Conservation (phyloP, 2,113 vertebrate species). For the Myrmophylax atrothorax region DNA sequence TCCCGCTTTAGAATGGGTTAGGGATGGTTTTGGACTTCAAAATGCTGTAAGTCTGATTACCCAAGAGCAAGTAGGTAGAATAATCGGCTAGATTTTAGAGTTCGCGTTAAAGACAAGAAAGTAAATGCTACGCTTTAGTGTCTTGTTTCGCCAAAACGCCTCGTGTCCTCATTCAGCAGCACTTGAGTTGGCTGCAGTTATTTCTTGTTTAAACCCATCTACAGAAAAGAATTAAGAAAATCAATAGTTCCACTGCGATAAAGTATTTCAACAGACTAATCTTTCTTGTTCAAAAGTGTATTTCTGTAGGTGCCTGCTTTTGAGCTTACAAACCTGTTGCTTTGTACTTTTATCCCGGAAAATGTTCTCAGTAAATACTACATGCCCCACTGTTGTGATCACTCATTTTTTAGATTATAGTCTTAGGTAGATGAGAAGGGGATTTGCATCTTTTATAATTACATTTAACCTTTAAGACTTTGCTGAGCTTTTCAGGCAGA, state of each 20-base stretch:
- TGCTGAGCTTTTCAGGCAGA: neutral
- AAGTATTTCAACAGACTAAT: neutral
- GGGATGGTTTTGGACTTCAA: neutral
- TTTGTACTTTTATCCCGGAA: neutral
- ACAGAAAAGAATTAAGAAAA: neutral
- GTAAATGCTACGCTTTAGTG: neutral
- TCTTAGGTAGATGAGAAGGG: neutral
- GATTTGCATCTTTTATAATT: neutral
- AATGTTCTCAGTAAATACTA: neutral
- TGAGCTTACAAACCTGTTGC: constrained; percentile 33
- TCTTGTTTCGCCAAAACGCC: neutral
- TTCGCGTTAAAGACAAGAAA: neutral
- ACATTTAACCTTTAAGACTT: neutral
- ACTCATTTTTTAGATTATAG: neutral
- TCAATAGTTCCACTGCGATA: neutral
- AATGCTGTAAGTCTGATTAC: neutral
- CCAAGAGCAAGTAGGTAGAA: too few species aligned
- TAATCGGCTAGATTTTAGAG: neutral
- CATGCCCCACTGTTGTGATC: neutral
- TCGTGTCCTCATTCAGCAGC: neutral
- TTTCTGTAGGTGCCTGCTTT: neutral
- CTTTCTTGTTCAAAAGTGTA: neutral
- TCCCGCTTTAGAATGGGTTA: neutral
- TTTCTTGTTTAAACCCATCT: neutral
- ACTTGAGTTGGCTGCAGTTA: neutral